Base-by-base conservation (phyloP, 2,888 invertebrate species). In the Cylindroiulus punctatus region DNA sequence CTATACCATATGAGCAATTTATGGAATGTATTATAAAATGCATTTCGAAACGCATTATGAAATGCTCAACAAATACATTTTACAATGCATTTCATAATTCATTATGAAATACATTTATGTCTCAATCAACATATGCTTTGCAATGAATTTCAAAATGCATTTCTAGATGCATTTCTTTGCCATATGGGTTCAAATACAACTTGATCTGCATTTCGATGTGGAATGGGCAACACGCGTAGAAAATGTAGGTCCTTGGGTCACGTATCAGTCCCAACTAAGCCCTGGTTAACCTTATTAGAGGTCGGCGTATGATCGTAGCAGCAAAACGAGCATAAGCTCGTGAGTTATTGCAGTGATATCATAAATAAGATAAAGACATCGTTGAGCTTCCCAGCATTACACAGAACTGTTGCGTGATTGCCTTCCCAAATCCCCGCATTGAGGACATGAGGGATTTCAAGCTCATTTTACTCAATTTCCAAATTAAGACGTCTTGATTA, bases 191-290 rank as follows among this genome's bases (percentile, higher is more conserved):
- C n/a, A n/a, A n/a, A n/a, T n/a, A n/a, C n/a, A n/a, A n/a, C n/a
- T n/a, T n/a, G n/a, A n/a, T n/a, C 36, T 2, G 36, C 36, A 36
- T 44, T 52, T 19, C 19, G n/a, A n/a, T n/a, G 52, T 19, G 1
- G 52, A 76, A 26, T 30, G 26, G 1, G 30, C 76, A 76, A 76
- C 65, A 30, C 12, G 76, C 22, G 26, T 4, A 76, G 2, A 30
- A 30, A 76, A 76, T 76, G 76, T 76, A 76, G 76, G 76, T 30
- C 30, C 76, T 76, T 76, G 14, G 76, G 76, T 76, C 76, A 76
- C 76, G 76, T 30, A 76, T 30, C 12, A 76, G 30, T 30, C 22
- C 30, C 30, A 17, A 30, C 30, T 76, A 76, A 76, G 30, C 8
- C 76, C 65, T 26, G 22, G 22, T 65, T 65, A 65, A 10, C 65